Evolutionary conservation across 2,113 vertebrate genomes (phyloP).

Genomic region (Phasianus colchicus): DNA sequence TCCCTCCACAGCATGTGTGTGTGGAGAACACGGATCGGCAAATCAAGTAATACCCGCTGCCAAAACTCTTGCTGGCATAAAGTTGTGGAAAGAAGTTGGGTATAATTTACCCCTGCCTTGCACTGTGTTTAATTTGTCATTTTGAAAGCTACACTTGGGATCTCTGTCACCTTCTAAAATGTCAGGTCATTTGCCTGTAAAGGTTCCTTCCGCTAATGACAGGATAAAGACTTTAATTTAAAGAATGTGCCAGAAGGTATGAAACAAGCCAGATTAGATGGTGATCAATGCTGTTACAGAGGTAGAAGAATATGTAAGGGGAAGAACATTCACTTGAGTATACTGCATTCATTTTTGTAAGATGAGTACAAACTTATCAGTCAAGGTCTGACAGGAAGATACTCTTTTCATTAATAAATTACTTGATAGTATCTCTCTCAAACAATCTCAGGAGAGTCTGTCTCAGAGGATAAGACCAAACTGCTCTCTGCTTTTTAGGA

Average conservation of each 20-base stretch:
- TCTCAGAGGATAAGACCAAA: background rate
- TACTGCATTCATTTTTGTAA: background rate
- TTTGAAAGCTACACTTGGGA: background rate
- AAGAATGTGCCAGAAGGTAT: background rate
- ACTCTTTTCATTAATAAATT: background rate
- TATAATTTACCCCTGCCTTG: slow-evolving; percentile 43
- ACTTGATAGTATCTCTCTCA: background rate
- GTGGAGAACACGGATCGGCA: slow-evolving; percentile 96
- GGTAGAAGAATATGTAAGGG: background rate
- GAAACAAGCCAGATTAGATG: background rate
- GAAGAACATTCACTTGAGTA: background rate
- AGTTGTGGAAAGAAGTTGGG: background rate
- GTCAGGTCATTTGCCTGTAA: background rate
- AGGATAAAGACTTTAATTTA: background rate
- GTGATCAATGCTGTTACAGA: background rate
- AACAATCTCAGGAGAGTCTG: background rate
- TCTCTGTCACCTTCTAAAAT: background rate
- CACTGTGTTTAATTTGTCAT: background rate
- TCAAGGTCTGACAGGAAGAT: background rate
- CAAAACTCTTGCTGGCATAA: slow-evolving; percentile 23
- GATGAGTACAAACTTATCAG: background rate
- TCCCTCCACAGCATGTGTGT: slow-evolving; percentile 94
- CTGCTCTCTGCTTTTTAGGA: background rate
- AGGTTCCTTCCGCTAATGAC: fast-evolving
- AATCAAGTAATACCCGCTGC: slow-evolving; percentile 87